These are phyloP conservation scores for Progne subis DNA, from an alignment of 2,113 vertebrate genomes.

Conservation along the genomic window DNA sequence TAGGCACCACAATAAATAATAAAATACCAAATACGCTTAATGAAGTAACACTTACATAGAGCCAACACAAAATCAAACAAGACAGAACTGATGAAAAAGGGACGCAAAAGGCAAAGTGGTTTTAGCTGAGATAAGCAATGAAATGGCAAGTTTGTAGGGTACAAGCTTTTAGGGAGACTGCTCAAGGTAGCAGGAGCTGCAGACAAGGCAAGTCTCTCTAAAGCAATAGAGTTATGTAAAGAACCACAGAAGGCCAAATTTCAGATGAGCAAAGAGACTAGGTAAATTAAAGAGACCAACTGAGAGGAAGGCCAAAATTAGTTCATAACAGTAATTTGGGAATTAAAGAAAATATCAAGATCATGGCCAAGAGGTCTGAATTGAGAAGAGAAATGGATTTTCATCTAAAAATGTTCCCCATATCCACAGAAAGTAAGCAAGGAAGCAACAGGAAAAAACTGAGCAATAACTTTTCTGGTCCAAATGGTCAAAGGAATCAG, in stretches of 20 bases:
- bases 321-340: not conserved
- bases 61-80: not conserved
- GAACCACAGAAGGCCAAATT: slow-evolving; percentile 9
- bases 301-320: slow-evolving; percentile 14
- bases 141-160: not conserved
- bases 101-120: not conserved
- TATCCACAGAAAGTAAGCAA: slow-evolving; percentile 15
- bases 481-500: not conserved
- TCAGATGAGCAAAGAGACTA: not conserved
- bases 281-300: slow-evolving; percentile 19
- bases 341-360: not conserved
- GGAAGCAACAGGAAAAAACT: not conserved
- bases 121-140: not conserved
- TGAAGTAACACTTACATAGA: not conserved
- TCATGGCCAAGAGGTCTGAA: slow-evolving; percentile 39
- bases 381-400: slow-evolving; percentile 45
- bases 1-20: slow-evolving; percentile 14
- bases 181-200: slow-evolving; percentile 19
- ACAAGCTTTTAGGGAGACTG: not conserved
- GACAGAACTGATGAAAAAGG: not conserved
- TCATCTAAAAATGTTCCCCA: not conserved
- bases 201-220: slow-evolving; percentile 61
- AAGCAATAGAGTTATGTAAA: not conserved
- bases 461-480: not conserved
- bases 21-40: slow-evolving; percentile 14